A percentile compares a stretch with the other conserved stretches of the same genome.
phyloP scores from a whole-genome alignment of 2,797 vertebrate genomes.

The Poeciliopsis turneri region DNA sequence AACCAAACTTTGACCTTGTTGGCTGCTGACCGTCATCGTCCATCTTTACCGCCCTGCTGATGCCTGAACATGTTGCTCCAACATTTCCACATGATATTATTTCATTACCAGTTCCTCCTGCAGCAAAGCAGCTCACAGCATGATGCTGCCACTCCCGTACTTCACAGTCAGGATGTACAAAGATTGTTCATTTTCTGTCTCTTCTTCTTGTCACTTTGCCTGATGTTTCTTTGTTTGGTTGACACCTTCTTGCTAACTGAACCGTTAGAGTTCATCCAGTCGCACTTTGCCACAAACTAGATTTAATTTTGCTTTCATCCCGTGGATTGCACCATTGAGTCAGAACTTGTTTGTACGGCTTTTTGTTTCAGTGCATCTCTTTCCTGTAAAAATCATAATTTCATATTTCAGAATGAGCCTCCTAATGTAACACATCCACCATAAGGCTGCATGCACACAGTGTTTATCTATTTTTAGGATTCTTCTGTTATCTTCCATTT shows the following conservation, averaged over 20 bases:
- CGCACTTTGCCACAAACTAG: too few relatives aligned
- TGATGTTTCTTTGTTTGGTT: not conserved
- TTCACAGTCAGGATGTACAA: not conserved
- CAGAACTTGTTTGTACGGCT: not conserved
- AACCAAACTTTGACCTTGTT: not conserved
- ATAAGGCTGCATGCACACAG: slow-evolving; percentile 27
- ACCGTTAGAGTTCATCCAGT: not conserved
- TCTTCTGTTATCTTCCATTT: slow-evolving; percentile 72
- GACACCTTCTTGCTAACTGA: not conserved
- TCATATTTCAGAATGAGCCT: slow-evolving; percentile 3
- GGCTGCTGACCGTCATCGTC: too few relatives aligned
- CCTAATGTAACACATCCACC: slow-evolving; percentile 9
- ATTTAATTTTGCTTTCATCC: not conserved
- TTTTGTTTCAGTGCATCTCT: not conserved
- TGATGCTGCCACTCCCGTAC: not conserved
- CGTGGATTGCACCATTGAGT: not conserved
- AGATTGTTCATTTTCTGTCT: not conserved
- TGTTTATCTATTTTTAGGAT: slow-evolving; percentile 48
- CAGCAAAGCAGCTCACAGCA: not conserved
- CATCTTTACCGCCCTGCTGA: not conserved
- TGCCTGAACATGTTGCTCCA: not conserved
- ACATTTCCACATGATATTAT: not conserved
- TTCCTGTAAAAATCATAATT: not conserved
- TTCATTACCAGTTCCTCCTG: not conserved
- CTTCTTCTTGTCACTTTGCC: not conserved